Base-by-base conservation (phyloP, 2,113 vertebrate species). In the Anoura caudifer region DNA sequence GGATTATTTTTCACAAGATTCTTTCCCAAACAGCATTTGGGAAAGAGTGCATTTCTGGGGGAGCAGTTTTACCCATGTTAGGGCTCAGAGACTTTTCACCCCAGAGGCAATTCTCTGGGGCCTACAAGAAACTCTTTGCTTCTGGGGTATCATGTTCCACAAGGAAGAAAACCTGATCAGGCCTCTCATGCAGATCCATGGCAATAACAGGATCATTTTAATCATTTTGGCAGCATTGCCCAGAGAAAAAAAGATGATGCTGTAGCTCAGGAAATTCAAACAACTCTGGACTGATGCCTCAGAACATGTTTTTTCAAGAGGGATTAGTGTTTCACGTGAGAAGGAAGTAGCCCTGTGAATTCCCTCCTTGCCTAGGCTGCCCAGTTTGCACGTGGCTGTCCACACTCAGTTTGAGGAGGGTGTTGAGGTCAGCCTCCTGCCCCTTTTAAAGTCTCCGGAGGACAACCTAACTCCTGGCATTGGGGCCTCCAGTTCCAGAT, bases 191-290 rank as follows among this genome's bases (percentile, higher is more conserved):
- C 20, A 16, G 31, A 72, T 41, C 54, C 5, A 0, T 1, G 7
- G 76, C 50, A 22, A 47, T 90, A 67, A 95, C 31, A 90, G 77
- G 95, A 96, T 96, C 96, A 95, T 69, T 90, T 89, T 20, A 59
- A 67, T 86, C 13, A 38, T 94, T 77, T 88, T 82, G 85, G 45
- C 93, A 92, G 38, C 7, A 26, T 10, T 38, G 89, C 52, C n/a
- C 86, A 41, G 36, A 90, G 75, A 90, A 54, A 65, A 65, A 94
- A 70, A 72, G 54, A 8, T 41, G 19, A 76, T 2, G 20, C n/a
- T n/a, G 1, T 47, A 59, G 67, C 52, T 81, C 33, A 28, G 17
- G 52, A 85, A 88, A 88, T 70, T 33, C 45, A 97, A 91, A 36
- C 28, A 26, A 9, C 24, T 13, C n/a, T 67, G 72, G 76, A 41